Evolutionary conservation across 2,888 invertebrate genomes (phyloP).

Genomic region (Nemotelus pantherinus): DNA sequence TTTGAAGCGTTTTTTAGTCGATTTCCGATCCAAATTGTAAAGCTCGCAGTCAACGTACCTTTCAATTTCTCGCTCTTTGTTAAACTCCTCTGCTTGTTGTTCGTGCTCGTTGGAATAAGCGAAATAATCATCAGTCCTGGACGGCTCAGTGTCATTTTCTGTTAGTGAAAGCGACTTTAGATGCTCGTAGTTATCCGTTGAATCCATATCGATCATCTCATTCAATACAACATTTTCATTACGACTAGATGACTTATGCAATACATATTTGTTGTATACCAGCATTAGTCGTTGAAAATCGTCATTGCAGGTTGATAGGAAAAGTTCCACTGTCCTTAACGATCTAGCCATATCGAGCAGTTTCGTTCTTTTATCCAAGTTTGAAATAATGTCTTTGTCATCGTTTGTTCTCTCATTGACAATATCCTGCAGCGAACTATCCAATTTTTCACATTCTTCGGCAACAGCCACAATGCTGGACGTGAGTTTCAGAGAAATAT

Average conservation of each 20-base stretch:
- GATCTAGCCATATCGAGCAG: constrained; percentile 61
- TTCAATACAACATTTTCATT: constrained; percentile 50
- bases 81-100: constrained; percentile 53
- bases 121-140: constrained; percentile 59
- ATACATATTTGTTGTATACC: constrained; percentile 62
- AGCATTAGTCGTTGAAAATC: constrained; percentile 63
- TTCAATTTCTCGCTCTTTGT: constrained; percentile 40
- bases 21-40: constrained; percentile 61
- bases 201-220: neutral
- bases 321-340: constrained; percentile 61
- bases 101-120: constrained; percentile 62
- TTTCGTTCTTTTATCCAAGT: constrained; percentile 53
- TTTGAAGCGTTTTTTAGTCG: constrained; percentile 62
- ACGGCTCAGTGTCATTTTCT: constrained; percentile 26
- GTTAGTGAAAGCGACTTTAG: constrained; percentile 56
- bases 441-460: constrained; percentile 62
- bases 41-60: constrained; percentile 57
- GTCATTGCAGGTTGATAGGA: constrained; percentile 61
- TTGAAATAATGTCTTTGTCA: neutral
- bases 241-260: constrained; percentile 36
- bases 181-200: constrained; percentile 51
- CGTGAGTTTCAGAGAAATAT: constrained; percentile 62
- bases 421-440: constrained; percentile 60
- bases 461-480: constrained; percentile 63
- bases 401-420: constrained; percentile 55